These are phyloP conservation scores for Pinctada fucata DNA, from an alignment of 2,888 invertebrate species.

Conservation along the genomic window DNA sequence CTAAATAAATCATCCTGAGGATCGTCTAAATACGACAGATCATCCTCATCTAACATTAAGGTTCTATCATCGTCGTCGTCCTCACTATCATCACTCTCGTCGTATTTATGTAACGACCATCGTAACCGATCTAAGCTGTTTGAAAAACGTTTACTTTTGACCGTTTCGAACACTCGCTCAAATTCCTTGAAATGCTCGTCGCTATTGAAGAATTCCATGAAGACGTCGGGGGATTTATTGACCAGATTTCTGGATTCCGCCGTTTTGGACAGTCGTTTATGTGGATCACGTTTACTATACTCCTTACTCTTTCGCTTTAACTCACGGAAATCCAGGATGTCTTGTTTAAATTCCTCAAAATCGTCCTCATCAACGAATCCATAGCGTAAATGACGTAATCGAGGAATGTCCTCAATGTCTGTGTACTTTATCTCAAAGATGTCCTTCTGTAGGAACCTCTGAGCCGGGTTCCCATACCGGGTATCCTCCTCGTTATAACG, in stretches of 20 bases:
- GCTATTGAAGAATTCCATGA: slow-evolving; percentile 70
- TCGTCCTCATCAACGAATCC: slow-evolving; percentile 67
- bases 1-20: slow-evolving; percentile 61
- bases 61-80: slow-evolving; percentile 31
- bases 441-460: slow-evolving; percentile 54
- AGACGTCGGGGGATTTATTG: slow-evolving; percentile 35
- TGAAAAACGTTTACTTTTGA: slow-evolving; percentile 59
- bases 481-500: background rate
- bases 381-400: slow-evolving; percentile 58
- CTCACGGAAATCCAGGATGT: slow-evolving; percentile 57
- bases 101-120: slow-evolving; percentile 46
- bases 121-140: slow-evolving; percentile 54
- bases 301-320: slow-evolving; percentile 28
- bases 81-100: slow-evolving; percentile 39
- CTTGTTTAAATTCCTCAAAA: slow-evolving; percentile 71
- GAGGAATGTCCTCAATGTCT: slow-evolving; percentile 53
- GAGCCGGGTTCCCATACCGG: slow-evolving; percentile 28
- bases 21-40: slow-evolving; percentile 43
- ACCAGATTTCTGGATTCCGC: slow-evolving; percentile 25
- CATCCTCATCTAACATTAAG: slow-evolving; percentile 34
- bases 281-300: slow-evolving; percentile 18
- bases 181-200: slow-evolving; percentile 72
- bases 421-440: slow-evolving; percentile 53
- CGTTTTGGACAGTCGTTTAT: slow-evolving; percentile 19
- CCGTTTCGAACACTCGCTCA: slow-evolving; percentile 69